Conservation (phyloP, 2,797 vertebrate genomes). For the Gobio occitaniae region DNA sequence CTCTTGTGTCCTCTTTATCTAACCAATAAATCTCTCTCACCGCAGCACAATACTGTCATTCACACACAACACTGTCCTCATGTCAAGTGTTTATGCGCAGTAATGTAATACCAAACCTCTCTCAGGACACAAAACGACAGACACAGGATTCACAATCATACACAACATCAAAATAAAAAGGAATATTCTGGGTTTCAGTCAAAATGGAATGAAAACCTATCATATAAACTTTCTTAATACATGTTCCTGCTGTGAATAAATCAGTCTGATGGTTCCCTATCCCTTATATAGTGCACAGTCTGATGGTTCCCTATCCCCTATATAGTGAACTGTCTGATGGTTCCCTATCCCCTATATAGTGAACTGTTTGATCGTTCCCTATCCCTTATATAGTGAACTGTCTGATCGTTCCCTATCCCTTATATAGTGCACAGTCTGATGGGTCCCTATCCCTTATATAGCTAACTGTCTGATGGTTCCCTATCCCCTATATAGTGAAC, state of each 20-base stretch:
- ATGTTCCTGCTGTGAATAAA: not conserved
- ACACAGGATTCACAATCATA: not conserved
- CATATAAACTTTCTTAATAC: not conserved
- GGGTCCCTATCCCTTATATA: too few relatives aligned
- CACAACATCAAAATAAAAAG: constrained; percentile 34
- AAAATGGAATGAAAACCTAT: not conserved
- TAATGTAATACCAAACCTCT: constrained; percentile 29
- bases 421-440: too few relatives aligned
- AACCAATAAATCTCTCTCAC: constrained; percentile 48
- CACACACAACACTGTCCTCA: constrained; percentile 45
- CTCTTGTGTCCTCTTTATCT: constrained; percentile 53
- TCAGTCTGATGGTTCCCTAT: not conserved
- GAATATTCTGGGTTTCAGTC: constrained; percentile 5
- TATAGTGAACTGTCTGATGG: too few relatives aligned
- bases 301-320: too few relatives aligned
- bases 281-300: too few relatives aligned
- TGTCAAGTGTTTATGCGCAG: constrained; percentile 31
- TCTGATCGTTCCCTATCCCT: too few relatives aligned
- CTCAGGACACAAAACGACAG: constrained; percentile 11
- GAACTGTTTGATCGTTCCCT: too few relatives aligned
- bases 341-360: too few relatives aligned
- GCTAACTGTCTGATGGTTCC: too few relatives aligned
- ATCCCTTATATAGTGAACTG: too few relatives aligned
- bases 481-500: too few relatives aligned
- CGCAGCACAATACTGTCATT: constrained; percentile 30